Evolutionary conservation across 1,140 invertebrate genomes (phyloP).

Genomic region (Thaumetopoea pityocampa): DNA sequence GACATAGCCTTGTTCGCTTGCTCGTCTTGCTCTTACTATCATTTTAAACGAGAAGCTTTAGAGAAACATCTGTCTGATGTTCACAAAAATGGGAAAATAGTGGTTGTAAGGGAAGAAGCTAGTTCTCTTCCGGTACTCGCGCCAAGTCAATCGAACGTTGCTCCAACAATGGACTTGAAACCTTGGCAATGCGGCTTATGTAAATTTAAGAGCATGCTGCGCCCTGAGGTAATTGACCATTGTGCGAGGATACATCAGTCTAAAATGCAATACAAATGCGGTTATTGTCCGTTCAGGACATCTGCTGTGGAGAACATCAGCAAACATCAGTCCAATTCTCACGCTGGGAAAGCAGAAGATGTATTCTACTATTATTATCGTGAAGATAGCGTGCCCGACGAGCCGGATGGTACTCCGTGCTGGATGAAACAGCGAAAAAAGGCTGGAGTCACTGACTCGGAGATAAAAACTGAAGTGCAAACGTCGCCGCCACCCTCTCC

Average conservation of each 20-base stretch:
- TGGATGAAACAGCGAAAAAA: slow-evolving; percentile 52
- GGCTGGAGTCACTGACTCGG: slow-evolving; percentile 10
- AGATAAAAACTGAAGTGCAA: slow-evolving; percentile 39
- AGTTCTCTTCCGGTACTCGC: slow-evolving; percentile 12
- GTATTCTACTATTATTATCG: slow-evolving; percentile 60
- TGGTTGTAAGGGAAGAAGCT: slow-evolving; percentile 76
- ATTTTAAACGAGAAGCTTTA: slow-evolving; percentile 79
- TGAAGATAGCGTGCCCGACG: too few relatives aligned
- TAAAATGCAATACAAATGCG: slow-evolving; percentile 82
- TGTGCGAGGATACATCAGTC: slow-evolving; percentile 77
- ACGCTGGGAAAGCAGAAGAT: slow-evolving; percentile 37
- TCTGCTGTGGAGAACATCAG: slow-evolving; percentile 76
- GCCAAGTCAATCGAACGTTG: slow-evolving; percentile 1
- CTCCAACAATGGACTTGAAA: slow-evolving; percentile 73
- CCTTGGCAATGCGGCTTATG: slow-evolving; percentile 85
- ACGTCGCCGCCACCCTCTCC: background rate
- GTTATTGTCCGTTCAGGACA: slow-evolving; percentile 77
- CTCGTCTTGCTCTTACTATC: slow-evolving; percentile 79
- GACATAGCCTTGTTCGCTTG: slow-evolving; percentile 83
- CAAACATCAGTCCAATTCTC: slow-evolving; percentile 71
- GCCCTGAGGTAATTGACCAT: slow-evolving; percentile 78
- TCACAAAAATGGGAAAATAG: slow-evolving; percentile 77
- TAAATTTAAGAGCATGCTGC: slow-evolving; percentile 77
- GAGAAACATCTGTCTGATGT: slow-evolving; percentile 81
- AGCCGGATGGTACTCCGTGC: too few relatives aligned